These are phyloP conservation scores for Clostera curtula DNA, from an alignment of 2,888 invertebrate genomes.

Conservation along the genomic window DNA sequence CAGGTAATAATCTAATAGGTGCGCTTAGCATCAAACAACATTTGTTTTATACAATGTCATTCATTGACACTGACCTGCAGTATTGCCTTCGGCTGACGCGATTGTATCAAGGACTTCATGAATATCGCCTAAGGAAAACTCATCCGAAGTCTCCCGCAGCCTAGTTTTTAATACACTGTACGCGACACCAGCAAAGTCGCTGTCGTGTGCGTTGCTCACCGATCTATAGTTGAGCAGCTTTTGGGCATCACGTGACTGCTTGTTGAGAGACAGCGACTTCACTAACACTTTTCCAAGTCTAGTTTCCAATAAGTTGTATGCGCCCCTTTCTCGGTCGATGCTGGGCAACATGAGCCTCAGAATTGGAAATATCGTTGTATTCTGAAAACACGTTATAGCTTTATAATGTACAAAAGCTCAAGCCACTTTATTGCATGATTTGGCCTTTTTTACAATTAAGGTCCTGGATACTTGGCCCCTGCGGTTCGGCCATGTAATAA, in stretches of 20 bases:
- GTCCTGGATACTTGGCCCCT: too few relatives aligned
- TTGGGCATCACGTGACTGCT: slow-evolving; percentile 67
- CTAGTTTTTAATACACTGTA: slow-evolving; percentile 80
- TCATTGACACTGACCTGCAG: slow-evolving; percentile 59
- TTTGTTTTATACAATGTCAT: too few relatives aligned
- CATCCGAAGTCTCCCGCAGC: slow-evolving; percentile 46
- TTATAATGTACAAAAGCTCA: slow-evolving; percentile 1
- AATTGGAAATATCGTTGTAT: slow-evolving; percentile 80
- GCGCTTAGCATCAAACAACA: too few relatives aligned
- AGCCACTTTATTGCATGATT: too few relatives aligned
- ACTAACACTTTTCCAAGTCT: slow-evolving; percentile 83
- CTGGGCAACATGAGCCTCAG: slow-evolving; percentile 87
- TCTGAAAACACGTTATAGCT: slow-evolving; percentile 43
- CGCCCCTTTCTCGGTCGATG: slow-evolving; percentile 84
- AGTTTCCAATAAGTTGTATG: slow-evolving; percentile 89
- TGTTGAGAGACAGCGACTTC: slow-evolving; percentile 83
- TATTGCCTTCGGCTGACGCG: slow-evolving; percentile 78
- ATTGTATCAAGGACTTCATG: slow-evolving; percentile 85
- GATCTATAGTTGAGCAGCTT: slow-evolving; percentile 62
- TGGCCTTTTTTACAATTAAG: too few relatives aligned
- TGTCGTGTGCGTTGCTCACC: slow-evolving; percentile 60
- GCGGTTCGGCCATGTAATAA: too few relatives aligned
- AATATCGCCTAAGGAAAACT: slow-evolving; percentile 79
- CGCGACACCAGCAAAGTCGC: slow-evolving; percentile 88
- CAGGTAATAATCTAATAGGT: too few relatives aligned